Base-by-base conservation (phyloP, 2,888 invertebrate species). In the Buathra laborator region DNA sequence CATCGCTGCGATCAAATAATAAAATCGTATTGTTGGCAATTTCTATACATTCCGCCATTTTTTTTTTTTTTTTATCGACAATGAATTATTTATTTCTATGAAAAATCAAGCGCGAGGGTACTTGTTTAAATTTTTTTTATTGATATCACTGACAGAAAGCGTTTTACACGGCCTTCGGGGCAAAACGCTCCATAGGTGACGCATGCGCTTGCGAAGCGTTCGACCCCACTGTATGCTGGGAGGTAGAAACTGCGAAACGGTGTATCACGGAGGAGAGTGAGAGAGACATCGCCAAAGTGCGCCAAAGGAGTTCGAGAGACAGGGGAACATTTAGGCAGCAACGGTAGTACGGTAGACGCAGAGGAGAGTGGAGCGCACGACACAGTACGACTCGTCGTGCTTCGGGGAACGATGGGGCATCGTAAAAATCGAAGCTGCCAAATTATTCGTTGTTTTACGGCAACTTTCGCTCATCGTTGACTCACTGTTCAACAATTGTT, bases 171-270 rank as follows among this genome's bases (percentile, higher is more conserved):
- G 53, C 44, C 44, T 59, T 59, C 59, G 59, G 9, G n/a, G 24
- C 24, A 46, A 72, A 59, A 14, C 59, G 72, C 29, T 43, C 48
- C 56, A 29, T 1, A 0, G 3, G 16, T 19, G 72, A 29, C 72
- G 72, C 72, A 72, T 72, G 72, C 72, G 72, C 72, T 44, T 5
- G 29, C 24, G 2, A 19, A 53, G 10, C 10, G 70, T 71, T 71
- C 70, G 70, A 71, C 70, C 66, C 43, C 70, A n/a, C 37, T 12
- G 3, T 37, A 37, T 5, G 56, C 70, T 5, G 37, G 43, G 2
- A 56, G 56, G 46, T 53, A 56, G 43, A 72, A 56, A 16, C 37
- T 44, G 56, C 19, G 53, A 37, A 59, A n/a, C 16, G 37, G 37
- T 37, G 16, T 16, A 10, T 10, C 7, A 32, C 56, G 24, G 19